Evolutionary conservation across 2,888 invertebrate genomes (phyloP).

Genomic region (Biston betularia): DNA sequence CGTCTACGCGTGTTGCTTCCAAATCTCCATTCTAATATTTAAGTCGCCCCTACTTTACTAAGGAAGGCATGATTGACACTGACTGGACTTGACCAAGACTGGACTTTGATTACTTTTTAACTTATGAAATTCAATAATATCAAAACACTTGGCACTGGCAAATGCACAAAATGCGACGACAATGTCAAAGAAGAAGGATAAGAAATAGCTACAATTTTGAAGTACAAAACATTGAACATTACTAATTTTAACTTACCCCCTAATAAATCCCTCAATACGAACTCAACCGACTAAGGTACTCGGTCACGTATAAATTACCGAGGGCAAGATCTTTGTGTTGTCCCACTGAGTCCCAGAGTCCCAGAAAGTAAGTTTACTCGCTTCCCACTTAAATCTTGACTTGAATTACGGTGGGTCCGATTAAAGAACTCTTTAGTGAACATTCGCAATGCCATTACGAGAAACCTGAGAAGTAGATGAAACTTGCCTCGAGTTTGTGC

Average conservation of each 20-base stretch:
- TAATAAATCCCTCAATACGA: slow-evolving; percentile 5
- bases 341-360: slow-evolving; percentile 64
- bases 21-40: too few species aligned
- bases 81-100: too few species aligned
- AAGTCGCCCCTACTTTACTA: too few species aligned
- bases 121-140: too few species aligned
- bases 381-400: slow-evolving; percentile 80
- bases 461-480: slow-evolving; percentile 51
- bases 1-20: too few species aligned
- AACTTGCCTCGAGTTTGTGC: slow-evolving; percentile 44
- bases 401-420: slow-evolving; percentile 75
- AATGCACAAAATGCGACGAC: too few species aligned
- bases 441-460: slow-evolving; percentile 59
- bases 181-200: too few species aligned
- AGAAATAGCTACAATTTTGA: too few species aligned
- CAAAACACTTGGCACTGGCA: too few species aligned
- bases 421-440: slow-evolving; percentile 69
- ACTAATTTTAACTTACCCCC: neutral
- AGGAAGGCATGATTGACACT: too few species aligned
- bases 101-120: too few species aligned
- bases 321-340: slow-evolving; percentile 79
- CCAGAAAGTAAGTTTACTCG: slow-evolving; percentile 61
- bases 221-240: too few species aligned
- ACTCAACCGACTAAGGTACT: slow-evolving; percentile 54
- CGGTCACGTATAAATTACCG: slow-evolving; percentile 85